A percentile compares a stretch with the other conserved stretches of the same genome.
These are phyloP conservation scores for Coturnix japonica DNA, from an alignment of 2,113 vertebrate genomes.

Conservation along the genomic window DNA sequence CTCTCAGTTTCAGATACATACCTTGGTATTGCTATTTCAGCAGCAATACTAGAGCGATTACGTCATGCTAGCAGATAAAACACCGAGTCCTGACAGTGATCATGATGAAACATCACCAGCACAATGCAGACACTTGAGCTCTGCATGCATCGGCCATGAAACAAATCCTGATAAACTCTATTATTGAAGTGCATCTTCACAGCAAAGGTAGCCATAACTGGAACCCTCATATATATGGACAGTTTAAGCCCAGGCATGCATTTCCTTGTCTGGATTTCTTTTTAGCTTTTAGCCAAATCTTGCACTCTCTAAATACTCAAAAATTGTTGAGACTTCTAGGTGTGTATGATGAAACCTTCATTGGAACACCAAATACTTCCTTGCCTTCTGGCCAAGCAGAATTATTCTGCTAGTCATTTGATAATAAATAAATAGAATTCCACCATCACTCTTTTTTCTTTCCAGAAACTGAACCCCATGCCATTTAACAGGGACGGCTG, in stretches of 20 bases:
- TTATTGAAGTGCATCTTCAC: neutral
- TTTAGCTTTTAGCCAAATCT: neutral
- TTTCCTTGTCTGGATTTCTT: neutral
- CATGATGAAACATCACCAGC: neutral
- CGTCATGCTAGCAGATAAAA: neutral
- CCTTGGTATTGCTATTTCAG: neutral
- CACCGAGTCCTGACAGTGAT: fast-evolving
- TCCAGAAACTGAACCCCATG: neutral
- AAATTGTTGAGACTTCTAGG: neutral
- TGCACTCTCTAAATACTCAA: neutral
- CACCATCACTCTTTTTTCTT: neutral
- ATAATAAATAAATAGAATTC: neutral
- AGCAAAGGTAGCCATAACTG: neutral
- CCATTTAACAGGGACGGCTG: neutral
- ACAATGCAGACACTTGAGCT: neutral
- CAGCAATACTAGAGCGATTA: fast-evolving
- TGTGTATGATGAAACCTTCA: neutral
- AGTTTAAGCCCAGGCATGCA: neutral
- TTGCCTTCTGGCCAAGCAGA: neutral
- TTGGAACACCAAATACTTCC: neutral
- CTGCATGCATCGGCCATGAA: neutral
- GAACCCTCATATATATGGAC: neutral
- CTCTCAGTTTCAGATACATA: fast-evolving
- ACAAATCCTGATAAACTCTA: neutral
- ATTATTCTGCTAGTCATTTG: neutral